Conservation (phyloP, 2,113 vertebrate genomes). For the Agapornis roseicollis region DNA sequence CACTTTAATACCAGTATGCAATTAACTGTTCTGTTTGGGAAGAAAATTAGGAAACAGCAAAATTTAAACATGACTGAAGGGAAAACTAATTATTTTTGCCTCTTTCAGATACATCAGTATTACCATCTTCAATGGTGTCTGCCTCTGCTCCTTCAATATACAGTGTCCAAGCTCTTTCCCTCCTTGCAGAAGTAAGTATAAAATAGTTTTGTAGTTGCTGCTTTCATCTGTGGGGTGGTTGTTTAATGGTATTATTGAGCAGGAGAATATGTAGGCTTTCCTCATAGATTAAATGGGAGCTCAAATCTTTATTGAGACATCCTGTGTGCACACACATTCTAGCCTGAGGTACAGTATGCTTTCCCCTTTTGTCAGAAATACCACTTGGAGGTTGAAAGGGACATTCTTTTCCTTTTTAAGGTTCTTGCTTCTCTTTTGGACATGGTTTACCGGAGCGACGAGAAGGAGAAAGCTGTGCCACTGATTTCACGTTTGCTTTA, state of each 20-base stretch:
- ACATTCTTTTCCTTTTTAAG: constrained; percentile 45
- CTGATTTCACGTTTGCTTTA: constrained; percentile 94
- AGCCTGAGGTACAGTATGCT: background rate
- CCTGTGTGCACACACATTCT: background rate
- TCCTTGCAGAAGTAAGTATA: constrained; percentile 89
- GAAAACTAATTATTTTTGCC: background rate
- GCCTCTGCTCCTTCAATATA: constrained; percentile 92
- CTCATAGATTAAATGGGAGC: background rate
- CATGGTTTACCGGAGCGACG: constrained; percentile 95
- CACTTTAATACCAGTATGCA: background rate
- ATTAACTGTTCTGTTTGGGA: background rate
- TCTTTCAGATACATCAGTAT: constrained; percentile 76
- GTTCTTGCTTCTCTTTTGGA: constrained; percentile 92
- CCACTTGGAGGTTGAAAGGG: background rate
- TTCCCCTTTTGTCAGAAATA: background rate
- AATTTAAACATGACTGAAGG: background rate
- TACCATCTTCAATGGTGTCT: constrained; percentile 88
- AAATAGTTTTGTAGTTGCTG: background rate
- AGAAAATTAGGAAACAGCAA: background rate
- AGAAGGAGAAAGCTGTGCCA: constrained; percentile 95
- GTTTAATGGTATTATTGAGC: background rate
- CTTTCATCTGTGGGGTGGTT: background rate
- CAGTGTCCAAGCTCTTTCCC: constrained; percentile 93
- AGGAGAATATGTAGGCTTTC: background rate
- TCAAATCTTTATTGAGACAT: background rate